Percentiles rank a stretch among this genome's conserved stretches.
These are phyloP conservation scores for Chelon auratus DNA, from an alignment of 2,797 vertebrate genomes.

Conservation along the genomic window DNA sequence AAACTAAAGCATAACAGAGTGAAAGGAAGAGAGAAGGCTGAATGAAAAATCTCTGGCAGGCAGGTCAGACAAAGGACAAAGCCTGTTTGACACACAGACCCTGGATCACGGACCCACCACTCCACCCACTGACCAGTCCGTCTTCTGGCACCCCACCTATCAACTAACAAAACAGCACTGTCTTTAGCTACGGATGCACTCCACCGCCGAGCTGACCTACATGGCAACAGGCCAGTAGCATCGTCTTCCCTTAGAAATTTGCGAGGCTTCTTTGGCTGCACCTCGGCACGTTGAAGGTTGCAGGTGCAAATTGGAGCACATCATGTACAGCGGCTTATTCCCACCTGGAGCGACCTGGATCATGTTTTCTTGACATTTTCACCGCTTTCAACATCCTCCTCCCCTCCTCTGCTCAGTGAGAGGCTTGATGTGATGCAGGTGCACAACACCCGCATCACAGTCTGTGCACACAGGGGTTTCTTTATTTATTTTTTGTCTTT, in stretches of 20 bases:
- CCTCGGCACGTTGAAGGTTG: slow-evolving; percentile 48
- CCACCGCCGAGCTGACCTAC: slow-evolving; percentile 12
- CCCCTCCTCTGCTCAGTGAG: slow-evolving; percentile 27
- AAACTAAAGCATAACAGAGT: background rate
- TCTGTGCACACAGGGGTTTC: background rate
- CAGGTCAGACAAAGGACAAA: slow-evolving; percentile 47
- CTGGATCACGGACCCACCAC: slow-evolving; percentile 42
- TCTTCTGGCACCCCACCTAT: slow-evolving; percentile 44
- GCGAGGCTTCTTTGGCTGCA: slow-evolving; percentile 43
- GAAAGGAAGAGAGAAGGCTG: background rate
- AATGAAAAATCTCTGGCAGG: slow-evolving; percentile 10
- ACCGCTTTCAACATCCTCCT: slow-evolving; percentile 38
- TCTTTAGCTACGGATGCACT: background rate
- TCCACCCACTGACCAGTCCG: background rate
- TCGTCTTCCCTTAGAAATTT: slow-evolving; percentile 4
- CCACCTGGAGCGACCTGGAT: slow-evolving; percentile 48
- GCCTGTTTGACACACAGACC: slow-evolving; percentile 45
- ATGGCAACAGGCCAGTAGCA: slow-evolving; percentile 34
- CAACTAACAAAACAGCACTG: slow-evolving; percentile 30
- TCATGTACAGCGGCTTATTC: slow-evolving; percentile 52
- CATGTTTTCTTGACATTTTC: slow-evolving; percentile 65
- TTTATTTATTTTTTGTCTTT: background rate
- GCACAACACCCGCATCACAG: slow-evolving; percentile 49
- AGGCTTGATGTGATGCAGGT: slow-evolving; percentile 46
- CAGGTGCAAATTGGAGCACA: slow-evolving; percentile 62